Evolutionary conservation across 2,888 invertebrate genomes (phyloP).

Genomic region (Mythimna impura): DNA sequence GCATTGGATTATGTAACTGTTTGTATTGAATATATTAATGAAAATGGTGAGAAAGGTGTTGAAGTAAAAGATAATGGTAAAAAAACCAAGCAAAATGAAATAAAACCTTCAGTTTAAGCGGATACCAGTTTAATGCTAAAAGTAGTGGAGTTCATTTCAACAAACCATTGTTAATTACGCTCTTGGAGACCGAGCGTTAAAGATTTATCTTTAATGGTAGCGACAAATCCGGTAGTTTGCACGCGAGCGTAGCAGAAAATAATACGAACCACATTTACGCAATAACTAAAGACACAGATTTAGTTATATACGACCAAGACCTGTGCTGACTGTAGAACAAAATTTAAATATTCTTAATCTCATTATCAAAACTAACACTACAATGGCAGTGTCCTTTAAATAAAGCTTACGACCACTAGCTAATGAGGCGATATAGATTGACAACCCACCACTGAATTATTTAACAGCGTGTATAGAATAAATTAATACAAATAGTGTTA

Average conservation of each 20-base stretch:
- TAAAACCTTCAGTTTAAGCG: not conserved
- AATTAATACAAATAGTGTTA: conserved; percentile 54
- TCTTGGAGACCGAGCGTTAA: not conserved
- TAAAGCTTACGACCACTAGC: conserved; percentile 29
- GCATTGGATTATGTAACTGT: conserved; percentile 20
- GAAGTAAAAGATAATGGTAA: conserved; percentile 15
- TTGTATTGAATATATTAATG: conserved; percentile 42
- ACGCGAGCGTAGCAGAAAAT: conserved; percentile 5
- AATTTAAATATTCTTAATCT: conserved; percentile 36
- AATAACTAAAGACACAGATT: not conserved
- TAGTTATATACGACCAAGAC: not conserved
- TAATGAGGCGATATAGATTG: conserved; percentile 41
- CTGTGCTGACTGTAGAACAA: not conserved
- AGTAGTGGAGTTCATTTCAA: conserved; percentile 7
- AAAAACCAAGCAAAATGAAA: conserved; percentile 7
- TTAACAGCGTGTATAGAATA: conserved; percentile 42
- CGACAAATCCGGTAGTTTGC: conserved; percentile 26
- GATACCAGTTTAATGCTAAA: conserved; percentile 8
- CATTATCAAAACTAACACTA: conserved; percentile 6
- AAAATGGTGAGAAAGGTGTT: conserved; percentile 28
- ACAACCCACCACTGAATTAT: conserved; percentile 50
- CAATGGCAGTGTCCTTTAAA: conserved; percentile 13
- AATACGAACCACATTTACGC: not conserved
- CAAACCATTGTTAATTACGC: conserved; percentile 26
- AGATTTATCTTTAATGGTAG: conserved; percentile 29